These are phyloP conservation scores for Clanis bilineata DNA, from an alignment of 2,888 invertebrate genomes.

Conservation along the genomic window DNA sequence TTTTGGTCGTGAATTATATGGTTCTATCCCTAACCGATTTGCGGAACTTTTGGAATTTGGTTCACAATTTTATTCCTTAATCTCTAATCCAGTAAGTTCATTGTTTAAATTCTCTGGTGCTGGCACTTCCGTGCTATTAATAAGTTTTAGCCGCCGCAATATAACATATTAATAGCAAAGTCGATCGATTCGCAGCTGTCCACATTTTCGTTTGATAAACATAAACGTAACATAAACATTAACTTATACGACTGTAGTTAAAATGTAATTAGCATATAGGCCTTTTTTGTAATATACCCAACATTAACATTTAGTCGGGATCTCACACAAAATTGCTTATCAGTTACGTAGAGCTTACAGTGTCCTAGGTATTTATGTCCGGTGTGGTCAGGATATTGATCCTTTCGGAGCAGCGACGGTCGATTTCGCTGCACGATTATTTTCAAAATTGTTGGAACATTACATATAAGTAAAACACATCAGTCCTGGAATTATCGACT, in stretches of 20 bases:
- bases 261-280: not conserved
- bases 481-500: constrained; percentile 12
- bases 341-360: too few species aligned
- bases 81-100: not conserved
- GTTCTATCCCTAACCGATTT: not conserved
- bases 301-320: too few species aligned
- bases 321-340: too few species aligned
- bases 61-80: not conserved
- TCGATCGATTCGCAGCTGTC: constrained; percentile 1
- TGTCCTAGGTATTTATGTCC: too few species aligned
- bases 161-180: not conserved
- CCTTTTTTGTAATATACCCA: too few species aligned
- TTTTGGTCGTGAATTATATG: not conserved
- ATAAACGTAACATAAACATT: constrained; percentile 5
- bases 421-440: too few species aligned
- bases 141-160: not conserved
- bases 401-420: too few species aligned
- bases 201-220: constrained; percentile 1
- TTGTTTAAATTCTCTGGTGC: too few species aligned
- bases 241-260: not conserved
- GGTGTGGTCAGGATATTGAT: too few species aligned
- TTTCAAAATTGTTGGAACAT: too few species aligned
- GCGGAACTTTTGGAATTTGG: not conserved
- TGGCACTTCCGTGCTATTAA: not conserved
- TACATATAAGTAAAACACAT: not conserved